A percentile compares a stretch with the other conserved stretches of the same genome.
These are phyloP conservation scores for Myrmecobius fasciatus DNA, from an alignment of 2,113 vertebrate genomes.

Conservation along the genomic window DNA sequence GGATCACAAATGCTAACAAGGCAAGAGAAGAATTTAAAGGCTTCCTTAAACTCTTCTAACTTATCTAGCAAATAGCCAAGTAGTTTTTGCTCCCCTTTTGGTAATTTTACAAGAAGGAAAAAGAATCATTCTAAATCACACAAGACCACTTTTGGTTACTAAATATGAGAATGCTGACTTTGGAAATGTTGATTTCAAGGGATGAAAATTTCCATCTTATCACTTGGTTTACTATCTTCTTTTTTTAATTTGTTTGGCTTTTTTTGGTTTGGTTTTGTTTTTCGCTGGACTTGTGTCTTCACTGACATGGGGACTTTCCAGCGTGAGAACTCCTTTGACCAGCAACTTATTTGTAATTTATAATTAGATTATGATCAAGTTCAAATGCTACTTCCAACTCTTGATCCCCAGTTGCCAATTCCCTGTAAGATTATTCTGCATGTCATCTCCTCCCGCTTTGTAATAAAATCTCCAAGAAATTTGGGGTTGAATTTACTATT, in stretches of 20 bases:
- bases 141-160: not conserved
- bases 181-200: not conserved
- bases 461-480: not conserved
- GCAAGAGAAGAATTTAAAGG: conserved; percentile 9
- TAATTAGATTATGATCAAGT: not conserved
- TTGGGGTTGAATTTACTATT: not conserved
- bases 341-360: not conserved
- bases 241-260: not conserved
- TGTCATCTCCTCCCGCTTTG: not conserved
- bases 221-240: not conserved
- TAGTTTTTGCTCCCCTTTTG: conserved; percentile 8
- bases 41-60: not conserved
- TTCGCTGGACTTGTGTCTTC: not conserved
- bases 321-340: not conserved
- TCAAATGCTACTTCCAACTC: not conserved
- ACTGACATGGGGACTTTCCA: not conserved
- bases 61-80: not conserved
- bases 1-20: not conserved
- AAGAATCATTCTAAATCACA: not conserved
- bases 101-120: not conserved
- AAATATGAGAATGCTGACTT: not conserved
- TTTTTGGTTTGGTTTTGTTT: not conserved
- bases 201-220: not conserved
- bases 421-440: not conserved
- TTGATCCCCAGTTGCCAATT: not conserved